These are phyloP conservation scores for Darevskia mixta DNA, from an alignment of 2,797 vertebrate species.

Conservation along the genomic window DNA sequence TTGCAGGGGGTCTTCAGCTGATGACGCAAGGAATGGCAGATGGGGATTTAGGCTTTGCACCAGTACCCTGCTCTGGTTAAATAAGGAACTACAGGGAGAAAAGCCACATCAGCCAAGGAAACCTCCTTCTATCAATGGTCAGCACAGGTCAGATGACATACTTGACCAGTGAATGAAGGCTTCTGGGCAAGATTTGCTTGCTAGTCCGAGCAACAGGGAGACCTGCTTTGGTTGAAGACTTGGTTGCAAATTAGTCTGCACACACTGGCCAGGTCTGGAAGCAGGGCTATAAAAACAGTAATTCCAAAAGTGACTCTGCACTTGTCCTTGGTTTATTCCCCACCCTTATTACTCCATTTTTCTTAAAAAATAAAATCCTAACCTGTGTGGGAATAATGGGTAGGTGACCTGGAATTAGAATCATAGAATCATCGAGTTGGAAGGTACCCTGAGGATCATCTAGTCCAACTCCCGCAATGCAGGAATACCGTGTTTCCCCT, in stretches of 20 bases:
- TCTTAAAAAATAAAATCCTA: not conserved
- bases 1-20: not conserved
- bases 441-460: too few relatives aligned
- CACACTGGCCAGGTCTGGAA: not conserved
- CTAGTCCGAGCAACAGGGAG: not conserved
- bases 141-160: not conserved
- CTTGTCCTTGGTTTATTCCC: too few relatives aligned
- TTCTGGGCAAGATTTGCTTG: not conserved
- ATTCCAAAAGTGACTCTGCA: not conserved
- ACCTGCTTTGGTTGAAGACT: not conserved
- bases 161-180: not conserved
- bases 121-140: not conserved
- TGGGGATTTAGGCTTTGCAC: not conserved
- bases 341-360: not conserved
- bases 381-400: not conserved
- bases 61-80: not conserved
- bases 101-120: not conserved
- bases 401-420: not conserved
- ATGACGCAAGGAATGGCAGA: not conserved
- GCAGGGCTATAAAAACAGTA: not conserved
- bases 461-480: too few relatives aligned
- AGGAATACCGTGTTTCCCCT: too few relatives aligned
- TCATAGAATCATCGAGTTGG: too few relatives aligned
- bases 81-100: not conserved
- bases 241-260: not conserved